Evolutionary conservation across 2,113 vertebrate genomes (phyloP).

Genomic region (Microcebus ravelobensis): DNA sequence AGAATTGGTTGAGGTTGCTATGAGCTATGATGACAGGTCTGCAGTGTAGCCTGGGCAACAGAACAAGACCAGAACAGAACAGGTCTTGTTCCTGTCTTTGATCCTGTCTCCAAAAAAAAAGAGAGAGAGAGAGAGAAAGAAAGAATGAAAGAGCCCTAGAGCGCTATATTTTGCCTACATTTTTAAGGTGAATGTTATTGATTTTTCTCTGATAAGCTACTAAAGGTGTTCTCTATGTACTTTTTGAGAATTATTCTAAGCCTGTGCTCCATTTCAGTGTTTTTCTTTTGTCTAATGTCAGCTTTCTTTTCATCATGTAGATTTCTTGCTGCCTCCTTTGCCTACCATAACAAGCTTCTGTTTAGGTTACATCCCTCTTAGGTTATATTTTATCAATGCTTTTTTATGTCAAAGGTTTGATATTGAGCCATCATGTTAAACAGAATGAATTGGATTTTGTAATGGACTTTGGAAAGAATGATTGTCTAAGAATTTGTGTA

Average conservation of each 20-base stretch:
- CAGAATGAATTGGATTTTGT: neutral
- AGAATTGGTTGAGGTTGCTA: neutral
- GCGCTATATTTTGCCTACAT: neutral
- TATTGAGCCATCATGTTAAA: neutral
- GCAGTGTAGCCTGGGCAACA: neutral
- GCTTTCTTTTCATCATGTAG: neutral
- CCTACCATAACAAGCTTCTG: neutral
- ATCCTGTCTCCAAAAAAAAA: no score
- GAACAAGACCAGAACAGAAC: neutral
- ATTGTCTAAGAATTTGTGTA: neutral
- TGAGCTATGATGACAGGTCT: neutral
- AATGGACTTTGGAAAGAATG: neutral
- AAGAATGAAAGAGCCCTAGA: neutral
- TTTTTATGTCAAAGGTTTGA: constrained; percentile 34
- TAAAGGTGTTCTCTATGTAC: neutral
- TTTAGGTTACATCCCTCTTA: neutral
- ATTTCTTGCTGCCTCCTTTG: neutral
- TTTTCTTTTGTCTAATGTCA: neutral
- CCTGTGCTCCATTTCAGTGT: neutral
- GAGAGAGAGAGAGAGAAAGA: no score
- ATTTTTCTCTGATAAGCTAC: neutral
- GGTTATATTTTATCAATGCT: neutral
- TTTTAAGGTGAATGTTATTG: neutral
- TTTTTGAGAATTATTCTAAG: neutral
- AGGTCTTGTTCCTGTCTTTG: no score